Evolutionary conservation across 2,797 vertebrate species (phyloP).

Genomic region (Poeciliopsis infans): DNA sequence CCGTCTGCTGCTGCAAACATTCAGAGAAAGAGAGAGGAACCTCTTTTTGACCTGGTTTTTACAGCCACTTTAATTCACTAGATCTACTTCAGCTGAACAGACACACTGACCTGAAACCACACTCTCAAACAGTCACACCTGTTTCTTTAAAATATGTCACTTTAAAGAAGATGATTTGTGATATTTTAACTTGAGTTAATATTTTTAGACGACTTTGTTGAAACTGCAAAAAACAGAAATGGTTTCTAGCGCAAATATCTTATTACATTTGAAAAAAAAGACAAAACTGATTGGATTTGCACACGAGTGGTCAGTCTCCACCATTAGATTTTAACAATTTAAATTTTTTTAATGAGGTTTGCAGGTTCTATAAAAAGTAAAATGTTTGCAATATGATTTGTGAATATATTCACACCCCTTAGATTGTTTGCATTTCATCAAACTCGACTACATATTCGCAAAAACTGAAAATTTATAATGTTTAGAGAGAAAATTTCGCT

Average conservation of each 20-base stretch:
- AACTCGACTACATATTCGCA: neutral
- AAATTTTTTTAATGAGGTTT: neutral
- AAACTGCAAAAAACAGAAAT: too few species aligned
- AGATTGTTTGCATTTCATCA: neutral
- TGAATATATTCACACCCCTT: neutral
- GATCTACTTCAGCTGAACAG: neutral
- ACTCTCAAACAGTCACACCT: neutral
- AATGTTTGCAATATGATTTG: neutral
- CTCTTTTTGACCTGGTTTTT: constrained; percentile 28
- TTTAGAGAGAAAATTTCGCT: neutral
- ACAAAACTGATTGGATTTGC: neutral
- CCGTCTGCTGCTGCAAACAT: constrained; percentile 16
- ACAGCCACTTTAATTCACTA: neutral
- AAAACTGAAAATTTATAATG: neutral
- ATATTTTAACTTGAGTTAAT: neutral
- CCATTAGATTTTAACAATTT: neutral
- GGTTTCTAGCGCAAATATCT: too few species aligned
- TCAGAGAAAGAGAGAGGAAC: neutral
- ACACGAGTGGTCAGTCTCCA: too few species aligned
- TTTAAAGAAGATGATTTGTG: neutral
- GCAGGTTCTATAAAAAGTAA: neutral
- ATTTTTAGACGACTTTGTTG: neutral
- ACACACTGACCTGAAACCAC: neutral
- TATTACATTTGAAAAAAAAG: too few species aligned
- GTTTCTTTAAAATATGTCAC: neutral